Percentiles rank a stretch among this genome's conserved stretches.
phyloP scores from a whole-genome alignment of 2,113 vertebrate genomes.

The Pungitius pungitius region DNA sequence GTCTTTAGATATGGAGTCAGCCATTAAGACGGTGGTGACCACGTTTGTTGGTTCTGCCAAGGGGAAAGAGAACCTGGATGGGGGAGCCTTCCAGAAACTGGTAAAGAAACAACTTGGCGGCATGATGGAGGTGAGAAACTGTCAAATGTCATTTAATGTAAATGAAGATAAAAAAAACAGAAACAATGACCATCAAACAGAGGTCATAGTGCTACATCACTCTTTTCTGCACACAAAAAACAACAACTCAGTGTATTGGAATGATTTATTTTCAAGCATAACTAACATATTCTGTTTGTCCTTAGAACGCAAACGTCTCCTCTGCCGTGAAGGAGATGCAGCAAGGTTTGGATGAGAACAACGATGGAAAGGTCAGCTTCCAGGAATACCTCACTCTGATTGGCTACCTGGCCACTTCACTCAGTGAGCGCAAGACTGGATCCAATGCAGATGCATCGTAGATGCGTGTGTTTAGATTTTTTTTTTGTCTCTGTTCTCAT shows the following conservation, averaged over 20 bases:
- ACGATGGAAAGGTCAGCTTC: constrained; percentile 80
- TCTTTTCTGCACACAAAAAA: not conserved
- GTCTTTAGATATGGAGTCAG: constrained; percentile 72
- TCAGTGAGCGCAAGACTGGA: constrained; percentile 55
- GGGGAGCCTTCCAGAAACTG: constrained; percentile 71
- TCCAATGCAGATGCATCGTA: constrained; percentile 42
- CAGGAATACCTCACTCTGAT: constrained; percentile 76
- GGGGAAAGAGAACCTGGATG: constrained; percentile 68
- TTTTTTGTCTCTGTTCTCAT: not conserved
- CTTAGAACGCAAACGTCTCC: constrained; percentile 69
- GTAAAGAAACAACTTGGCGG: constrained; percentile 65
- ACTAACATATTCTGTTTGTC: not conserved
- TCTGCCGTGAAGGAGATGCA: constrained; percentile 75
- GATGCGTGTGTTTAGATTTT: constrained; percentile 14
- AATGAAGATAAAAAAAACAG: too few relatives aligned
- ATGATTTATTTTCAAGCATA: not conserved
- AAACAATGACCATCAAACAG: too few relatives aligned
- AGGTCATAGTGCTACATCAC: not conserved
- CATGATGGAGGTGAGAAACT: constrained; percentile 71
- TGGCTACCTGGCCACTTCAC: constrained; percentile 71
- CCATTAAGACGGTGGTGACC: constrained; percentile 74
- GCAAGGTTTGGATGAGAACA: constrained; percentile 71
- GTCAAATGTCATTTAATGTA: too few relatives aligned
- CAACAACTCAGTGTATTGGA: not conserved
- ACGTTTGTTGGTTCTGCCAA: constrained; percentile 65